These are phyloP conservation scores for Drosophila hamatofila DNA, from an alignment of 2,888 invertebrate species.

Conservation along the genomic window DNA sequence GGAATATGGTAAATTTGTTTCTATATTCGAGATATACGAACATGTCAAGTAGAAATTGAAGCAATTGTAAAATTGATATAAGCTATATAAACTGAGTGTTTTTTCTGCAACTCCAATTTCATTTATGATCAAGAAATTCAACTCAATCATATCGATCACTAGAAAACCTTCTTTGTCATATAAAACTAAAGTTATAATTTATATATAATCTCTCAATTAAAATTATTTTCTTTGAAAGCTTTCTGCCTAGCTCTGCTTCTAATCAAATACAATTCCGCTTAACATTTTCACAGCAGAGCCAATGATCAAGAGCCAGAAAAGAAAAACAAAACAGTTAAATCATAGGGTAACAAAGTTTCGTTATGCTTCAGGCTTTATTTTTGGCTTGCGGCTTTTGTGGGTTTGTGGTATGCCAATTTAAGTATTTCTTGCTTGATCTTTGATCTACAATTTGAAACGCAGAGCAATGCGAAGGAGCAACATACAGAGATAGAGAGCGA, in stretches of 20 bases:
- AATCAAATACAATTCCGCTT: neutral
- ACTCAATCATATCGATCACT: neutral
- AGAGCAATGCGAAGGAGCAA: slow-evolving; percentile 54
- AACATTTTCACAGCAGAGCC: slow-evolving; percentile 2
- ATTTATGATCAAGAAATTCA: neutral
- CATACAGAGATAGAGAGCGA: neutral
- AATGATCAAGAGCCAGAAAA: neutral
- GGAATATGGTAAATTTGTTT: neutral
- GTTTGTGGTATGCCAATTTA: slow-evolving; percentile 77
- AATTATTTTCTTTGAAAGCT: neutral
- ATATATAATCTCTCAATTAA: slow-evolving; percentile 1
- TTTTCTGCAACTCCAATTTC: neutral
- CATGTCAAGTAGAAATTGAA: neutral
- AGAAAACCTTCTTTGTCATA: neutral
- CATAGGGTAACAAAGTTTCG: slow-evolving; percentile 67
- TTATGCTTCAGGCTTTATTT: slow-evolving; percentile 47
- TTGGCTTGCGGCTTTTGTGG: slow-evolving; percentile 39
- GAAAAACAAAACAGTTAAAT: slow-evolving; percentile 36
- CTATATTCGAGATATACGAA: neutral
- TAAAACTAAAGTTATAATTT: neutral
- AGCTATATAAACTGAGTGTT: neutral
- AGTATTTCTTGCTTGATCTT: slow-evolving; percentile 74
- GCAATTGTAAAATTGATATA: neutral
- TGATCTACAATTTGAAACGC: slow-evolving; percentile 81
- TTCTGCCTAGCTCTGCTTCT: neutral